Evolutionary conservation across 1,140 invertebrate genomes (phyloP).

Genomic region (Cataglyphis hispanica): DNA sequence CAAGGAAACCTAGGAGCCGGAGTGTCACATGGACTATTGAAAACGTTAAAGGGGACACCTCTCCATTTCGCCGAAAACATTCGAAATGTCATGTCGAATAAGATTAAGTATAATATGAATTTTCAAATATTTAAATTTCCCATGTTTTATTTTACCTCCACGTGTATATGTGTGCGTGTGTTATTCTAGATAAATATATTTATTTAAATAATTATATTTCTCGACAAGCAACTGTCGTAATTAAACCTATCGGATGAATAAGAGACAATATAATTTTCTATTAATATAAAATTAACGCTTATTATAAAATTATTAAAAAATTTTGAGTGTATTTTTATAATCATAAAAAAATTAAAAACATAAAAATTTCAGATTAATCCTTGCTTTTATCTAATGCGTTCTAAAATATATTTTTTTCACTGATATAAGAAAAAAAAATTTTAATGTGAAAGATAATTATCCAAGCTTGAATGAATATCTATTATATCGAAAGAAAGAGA

Average conservation of each 20-base stretch:
- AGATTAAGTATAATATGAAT: neutral
- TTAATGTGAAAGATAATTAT: neutral
- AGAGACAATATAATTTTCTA: neutral
- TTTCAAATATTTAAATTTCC: slow-evolving; percentile 3
- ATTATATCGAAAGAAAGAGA: neutral
- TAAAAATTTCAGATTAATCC: neutral
- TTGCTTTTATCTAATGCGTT: neutral
- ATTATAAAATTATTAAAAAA: slow-evolving; percentile 12
- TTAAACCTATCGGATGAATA: neutral
- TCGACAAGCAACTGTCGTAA: neutral
- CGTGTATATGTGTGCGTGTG: too few relatives aligned
- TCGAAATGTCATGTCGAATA: slow-evolving; percentile 64
- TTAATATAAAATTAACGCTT: neutral
- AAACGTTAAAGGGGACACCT: slow-evolving; percentile 84
- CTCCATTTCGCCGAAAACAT: slow-evolving; percentile 76
- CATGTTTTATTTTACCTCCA: neutral
- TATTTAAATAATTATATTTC: neutral
- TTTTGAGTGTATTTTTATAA: neutral
- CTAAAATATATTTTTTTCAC: neutral
- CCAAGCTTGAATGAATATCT: neutral
- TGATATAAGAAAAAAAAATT: neutral
- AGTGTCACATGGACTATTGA: slow-evolving; percentile 84
- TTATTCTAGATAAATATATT: slow-evolving; percentile 10
- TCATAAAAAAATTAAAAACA: neutral
- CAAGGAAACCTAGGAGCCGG: slow-evolving; percentile 83